Conservation (phyloP, 2,888 invertebrate species). For the Petrophora chlorosata region DNA sequence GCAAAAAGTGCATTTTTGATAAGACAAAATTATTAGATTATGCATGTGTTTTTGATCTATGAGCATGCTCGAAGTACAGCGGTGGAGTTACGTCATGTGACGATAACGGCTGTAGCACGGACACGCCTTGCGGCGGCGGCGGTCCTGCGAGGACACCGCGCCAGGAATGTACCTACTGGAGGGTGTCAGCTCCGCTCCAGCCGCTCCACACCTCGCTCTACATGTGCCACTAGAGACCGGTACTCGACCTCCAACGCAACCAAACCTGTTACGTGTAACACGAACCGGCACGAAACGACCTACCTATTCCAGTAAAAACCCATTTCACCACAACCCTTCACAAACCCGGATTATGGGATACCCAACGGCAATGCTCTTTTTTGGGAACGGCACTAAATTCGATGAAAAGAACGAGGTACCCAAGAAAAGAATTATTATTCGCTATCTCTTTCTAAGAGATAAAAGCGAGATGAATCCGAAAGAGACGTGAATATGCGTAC, state of each 20-base stretch:
- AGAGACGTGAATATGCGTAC: conserved; percentile 82
- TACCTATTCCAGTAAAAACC: conserved; percentile 53
- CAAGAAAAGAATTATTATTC: conserved; percentile 64
- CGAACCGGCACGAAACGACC: conserved; percentile 57
- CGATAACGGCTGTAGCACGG: conserved; percentile 70
- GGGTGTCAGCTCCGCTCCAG: conserved; percentile 42
- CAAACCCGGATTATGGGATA: conserved; percentile 37
- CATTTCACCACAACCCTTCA: conserved; percentile 44
- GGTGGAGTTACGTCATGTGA: conserved; percentile 74
- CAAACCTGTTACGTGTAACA: conserved; percentile 80
- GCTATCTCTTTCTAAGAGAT: conserved; percentile 65
- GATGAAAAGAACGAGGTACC: conserved; percentile 57
- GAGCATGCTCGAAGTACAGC: conserved; percentile 39
- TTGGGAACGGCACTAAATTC: conserved; percentile 57
- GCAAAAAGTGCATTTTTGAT: conserved; percentile 15
- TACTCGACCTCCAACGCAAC: conserved; percentile 78
- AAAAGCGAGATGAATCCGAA: conserved; percentile 63
- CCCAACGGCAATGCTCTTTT: conserved; percentile 44
- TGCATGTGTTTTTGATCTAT: conserved; percentile 51
- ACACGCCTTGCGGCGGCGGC: conserved; percentile 79
- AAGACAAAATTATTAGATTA: conserved; percentile 21
- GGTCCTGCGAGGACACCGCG: conserved; percentile 69
- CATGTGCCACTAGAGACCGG: conserved; percentile 78
- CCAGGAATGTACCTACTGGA: conserved; percentile 60
- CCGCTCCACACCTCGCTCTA: conserved; percentile 59